phyloP scores from a whole-genome alignment of 2,888 invertebrate species.

The Ischnura elegans region DNA sequence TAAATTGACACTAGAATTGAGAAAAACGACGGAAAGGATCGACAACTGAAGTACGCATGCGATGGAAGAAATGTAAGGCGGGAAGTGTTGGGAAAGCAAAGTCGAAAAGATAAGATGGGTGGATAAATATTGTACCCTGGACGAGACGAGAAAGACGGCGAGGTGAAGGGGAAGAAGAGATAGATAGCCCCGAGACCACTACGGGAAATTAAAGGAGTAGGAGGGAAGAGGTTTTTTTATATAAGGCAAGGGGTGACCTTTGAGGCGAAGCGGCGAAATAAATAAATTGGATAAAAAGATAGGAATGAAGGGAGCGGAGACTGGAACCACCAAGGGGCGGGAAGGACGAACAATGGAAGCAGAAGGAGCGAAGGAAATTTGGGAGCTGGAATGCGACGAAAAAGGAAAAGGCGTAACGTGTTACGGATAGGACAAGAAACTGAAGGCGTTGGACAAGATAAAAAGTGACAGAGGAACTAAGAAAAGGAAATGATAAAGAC shows the following conservation, averaged over 20 bases:
- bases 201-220: not conserved
- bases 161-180: not conserved
- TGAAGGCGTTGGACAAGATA: not conserved
- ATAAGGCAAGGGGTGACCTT: not conserved
- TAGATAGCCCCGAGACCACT: not conserved
- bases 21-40: not conserved
- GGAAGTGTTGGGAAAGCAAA: not conserved
- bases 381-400: not conserved
- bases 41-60: not conserved
- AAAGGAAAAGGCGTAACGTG: not conserved
- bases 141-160: not conserved
- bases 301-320: not conserved
- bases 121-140: not conserved
- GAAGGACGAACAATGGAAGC: not conserved
- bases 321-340: not conserved
- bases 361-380: not conserved
- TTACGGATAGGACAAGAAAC: too few relatives aligned
- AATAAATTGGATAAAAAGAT: not conserved
- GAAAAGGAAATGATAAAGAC: not conserved
- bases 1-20: not conserved
- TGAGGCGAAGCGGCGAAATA: not conserved
- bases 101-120: not conserved
- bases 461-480: not conserved
- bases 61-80: not conserved
- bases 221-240: not conserved